Evolutionary conservation across 92 coral and sea anemone genomes (phyloP).

Genomic region (Pocillopora grandis): DNA sequence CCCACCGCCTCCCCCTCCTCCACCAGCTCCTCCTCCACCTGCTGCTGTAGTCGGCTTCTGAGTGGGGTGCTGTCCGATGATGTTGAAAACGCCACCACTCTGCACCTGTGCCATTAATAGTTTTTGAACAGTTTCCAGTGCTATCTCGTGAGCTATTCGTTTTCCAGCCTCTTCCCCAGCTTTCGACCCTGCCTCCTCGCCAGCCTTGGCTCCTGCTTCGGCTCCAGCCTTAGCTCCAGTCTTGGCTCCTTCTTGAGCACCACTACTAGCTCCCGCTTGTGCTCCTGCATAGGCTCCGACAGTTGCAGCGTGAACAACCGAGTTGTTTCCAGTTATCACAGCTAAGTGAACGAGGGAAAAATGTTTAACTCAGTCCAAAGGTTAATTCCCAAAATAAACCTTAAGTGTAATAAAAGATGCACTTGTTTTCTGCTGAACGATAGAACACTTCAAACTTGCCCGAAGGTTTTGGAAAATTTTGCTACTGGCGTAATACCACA

Average conservation of each 20-base stretch:
- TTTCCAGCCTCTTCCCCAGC: constrained; percentile 83
- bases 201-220: constrained; percentile 86
- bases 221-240: constrained; percentile 88
- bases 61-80: constrained; percentile 43
- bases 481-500: too few relatives aligned
- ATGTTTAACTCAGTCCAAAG: neutral
- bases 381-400: neutral
- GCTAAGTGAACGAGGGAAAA: constrained; percentile 7
- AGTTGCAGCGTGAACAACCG: constrained; percentile 64
- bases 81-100: constrained; percentile 53
- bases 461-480: too few relatives aligned
- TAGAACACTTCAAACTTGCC: too few relatives aligned
- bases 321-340: constrained; percentile 49
- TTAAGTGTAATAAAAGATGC: too few relatives aligned
- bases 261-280: constrained; percentile 73
- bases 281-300: constrained; percentile 76
- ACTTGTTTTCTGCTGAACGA: too few relatives aligned
- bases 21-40: constrained; percentile 23
- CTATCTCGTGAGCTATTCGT: constrained; percentile 64
- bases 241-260: constrained; percentile 72
- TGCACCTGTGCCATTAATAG: constrained; percentile 49
- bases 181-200: constrained; percentile 71
- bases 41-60: constrained; percentile 32
- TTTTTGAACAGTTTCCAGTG: constrained; percentile 59
- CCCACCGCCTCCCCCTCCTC: constrained; percentile 32